phyloP scores from a whole-genome alignment of 2,888 invertebrate genomes.

The Cephus pygmeus region DNA sequence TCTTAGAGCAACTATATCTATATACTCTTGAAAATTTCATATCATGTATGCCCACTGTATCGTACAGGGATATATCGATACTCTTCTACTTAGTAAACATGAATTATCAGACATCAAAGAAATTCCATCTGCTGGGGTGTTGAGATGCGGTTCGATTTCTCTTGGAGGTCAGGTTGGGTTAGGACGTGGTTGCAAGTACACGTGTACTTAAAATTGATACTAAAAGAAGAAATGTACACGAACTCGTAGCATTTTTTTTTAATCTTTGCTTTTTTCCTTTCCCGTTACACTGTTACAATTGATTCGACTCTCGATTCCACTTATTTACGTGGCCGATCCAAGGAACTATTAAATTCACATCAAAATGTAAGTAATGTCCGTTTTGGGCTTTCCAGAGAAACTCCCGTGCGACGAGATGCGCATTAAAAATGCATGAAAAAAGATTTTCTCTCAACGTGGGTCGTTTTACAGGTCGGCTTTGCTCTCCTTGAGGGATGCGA shows the following conservation, averaged over 20 bases:
- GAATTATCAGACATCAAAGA: neutral
- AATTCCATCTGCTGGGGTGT: neutral
- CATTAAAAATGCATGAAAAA: neutral
- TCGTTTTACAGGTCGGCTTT: neutral
- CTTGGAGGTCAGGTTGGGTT: neutral
- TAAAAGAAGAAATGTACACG: no score
- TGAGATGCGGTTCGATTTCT: neutral
- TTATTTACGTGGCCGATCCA: no score
- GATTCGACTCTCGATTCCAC: no score
- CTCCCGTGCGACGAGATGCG: neutral
- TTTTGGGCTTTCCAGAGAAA: neutral
- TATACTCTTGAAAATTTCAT: neutral
- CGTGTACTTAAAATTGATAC: neutral
- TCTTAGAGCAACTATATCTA: neutral
- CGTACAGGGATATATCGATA: neutral
- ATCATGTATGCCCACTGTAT: neutral
- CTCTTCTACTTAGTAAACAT: neutral
- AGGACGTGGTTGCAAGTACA: neutral
- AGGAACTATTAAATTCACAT: neutral
- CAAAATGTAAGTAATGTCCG: neutral
- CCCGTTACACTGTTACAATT: no score
- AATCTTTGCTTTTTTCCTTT: no score
- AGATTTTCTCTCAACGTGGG: neutral
- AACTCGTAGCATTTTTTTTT: no score
- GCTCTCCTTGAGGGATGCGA: neutral